Evolutionary conservation across 2,113 vertebrate genomes (phyloP), one percentile per base, ranked within the genome.

Genomic region (Piaya cayana): DNA sequence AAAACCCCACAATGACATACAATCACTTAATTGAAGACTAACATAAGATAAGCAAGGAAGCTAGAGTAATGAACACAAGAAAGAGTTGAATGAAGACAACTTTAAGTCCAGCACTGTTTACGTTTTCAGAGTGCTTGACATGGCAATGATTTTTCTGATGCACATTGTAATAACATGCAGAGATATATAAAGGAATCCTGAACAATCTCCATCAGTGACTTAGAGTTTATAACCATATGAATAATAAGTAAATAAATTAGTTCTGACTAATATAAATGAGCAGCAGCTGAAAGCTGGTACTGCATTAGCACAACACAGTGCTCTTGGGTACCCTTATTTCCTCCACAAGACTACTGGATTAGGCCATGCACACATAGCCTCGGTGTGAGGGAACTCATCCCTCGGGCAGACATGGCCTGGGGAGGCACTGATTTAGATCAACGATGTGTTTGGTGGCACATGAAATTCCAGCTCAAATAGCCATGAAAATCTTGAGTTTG

Each of bases 241-340:
- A 29, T 55, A 81, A 78, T 78, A 64, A 78, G 52, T 3, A 43
- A 64, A 64, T 56, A 83, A 88, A 95, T 81, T n/a, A 94, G 12
- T 77, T 83, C 71, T 88, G 85, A 95, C 63, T 90, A 75, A 80
- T 36, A 25, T 4, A 55, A 88, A 45, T 9, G 64, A 94, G 60
- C 26, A 97, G 91, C 76, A 92, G 82, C 80, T 63, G 72, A 70
- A 93, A 86, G 47, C 68, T 81, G 74, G 67, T 55, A 32, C 45
- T 50, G 42, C 67, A 65, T 30, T 39, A 71, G 79, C 0, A 0
- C 67, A 82, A 22, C 17, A 12, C 29, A 82, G 71, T 17, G 53
- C 37, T 39, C 15, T 27, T 7, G 1, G 9, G 36, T 47, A 29
- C 45, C 32, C 55, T 55, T 60, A 60, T 78, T 32, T 67, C 86